Percentiles rank a stretch among this genome's conserved stretches.
These are phyloP conservation scores for Drosophila serrata DNA, from an alignment of 1,140 invertebrate species.

Conservation along the genomic window DNA sequence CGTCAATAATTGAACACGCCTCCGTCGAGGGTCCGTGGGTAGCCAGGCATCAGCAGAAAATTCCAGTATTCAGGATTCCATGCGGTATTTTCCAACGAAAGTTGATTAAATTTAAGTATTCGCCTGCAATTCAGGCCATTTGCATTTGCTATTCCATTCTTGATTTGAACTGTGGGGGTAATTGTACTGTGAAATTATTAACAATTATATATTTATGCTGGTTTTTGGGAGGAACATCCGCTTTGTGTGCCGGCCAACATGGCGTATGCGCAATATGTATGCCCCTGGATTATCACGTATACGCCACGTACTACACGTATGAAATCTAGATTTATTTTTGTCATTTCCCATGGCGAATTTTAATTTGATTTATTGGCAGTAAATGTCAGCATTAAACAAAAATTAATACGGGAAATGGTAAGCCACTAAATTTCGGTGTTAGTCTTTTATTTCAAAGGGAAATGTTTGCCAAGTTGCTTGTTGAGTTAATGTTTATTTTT, in stretches of 20 bases:
- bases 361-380: conserved; percentile 11
- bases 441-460: not conserved
- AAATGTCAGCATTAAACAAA: conserved; percentile 1
- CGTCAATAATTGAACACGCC: conserved; percentile 79
- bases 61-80: conserved; percentile 7
- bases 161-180: conserved; percentile 59
- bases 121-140: conserved; percentile 25
- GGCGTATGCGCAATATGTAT: conserved; percentile 32
- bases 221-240: conserved; percentile 10
- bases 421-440: not conserved
- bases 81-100: conserved; percentile 9
- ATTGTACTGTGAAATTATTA: conserved; percentile 68
- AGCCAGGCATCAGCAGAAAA: conserved; percentile 2
- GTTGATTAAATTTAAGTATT: conserved; percentile 78
- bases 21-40: conserved; percentile 42
- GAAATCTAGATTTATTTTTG: conserved; percentile 29
- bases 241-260: conserved; percentile 15
- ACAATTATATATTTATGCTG: conserved; percentile 48
- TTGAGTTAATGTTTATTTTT: not conserved
- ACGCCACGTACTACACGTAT: conserved; percentile 18
- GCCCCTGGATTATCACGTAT: conserved; percentile 49
- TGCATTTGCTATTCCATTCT: conserved; percentile 59
- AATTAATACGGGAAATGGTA: not conserved
- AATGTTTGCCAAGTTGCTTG: not conserved
- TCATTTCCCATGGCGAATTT: not conserved